These are phyloP conservation scores for Procambarus virginalis DNA, from an alignment of 1,140 invertebrate species.

Conservation along the genomic window DNA sequence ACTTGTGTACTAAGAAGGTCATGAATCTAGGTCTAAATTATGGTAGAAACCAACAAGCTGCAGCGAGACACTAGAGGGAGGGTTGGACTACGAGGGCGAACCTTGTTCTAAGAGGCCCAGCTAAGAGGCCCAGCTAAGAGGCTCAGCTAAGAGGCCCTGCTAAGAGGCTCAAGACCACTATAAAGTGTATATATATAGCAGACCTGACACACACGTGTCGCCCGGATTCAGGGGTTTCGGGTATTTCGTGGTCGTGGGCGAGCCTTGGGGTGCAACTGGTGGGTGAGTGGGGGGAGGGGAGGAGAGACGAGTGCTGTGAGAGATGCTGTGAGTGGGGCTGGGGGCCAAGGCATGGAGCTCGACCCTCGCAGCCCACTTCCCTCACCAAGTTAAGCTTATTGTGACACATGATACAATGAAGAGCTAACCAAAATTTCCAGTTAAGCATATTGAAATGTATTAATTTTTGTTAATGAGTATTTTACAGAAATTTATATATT, in stretches of 20 bases:
- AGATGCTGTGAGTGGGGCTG: slow-evolving; percentile 20
- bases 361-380: background rate
- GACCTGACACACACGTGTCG: slow-evolving; percentile 34
- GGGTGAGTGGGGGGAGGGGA: slow-evolving; percentile 23
- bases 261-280: slow-evolving; percentile 53
- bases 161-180: slow-evolving; percentile 34
- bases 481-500: too few species aligned
- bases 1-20: background rate
- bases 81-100: background rate
- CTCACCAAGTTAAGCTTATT: background rate
- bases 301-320: slow-evolving; percentile 28
- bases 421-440: too few species aligned
- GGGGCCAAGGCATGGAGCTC: background rate
- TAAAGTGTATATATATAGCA: slow-evolving; percentile 47
- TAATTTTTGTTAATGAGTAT: too few species aligned
- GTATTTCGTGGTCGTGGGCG: slow-evolving; percentile 51
- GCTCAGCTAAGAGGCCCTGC: slow-evolving; percentile 25
- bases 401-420: background rate
- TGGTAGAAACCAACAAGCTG: background rate
- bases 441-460: too few species aligned
- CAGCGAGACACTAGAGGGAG: background rate
- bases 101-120: too few species aligned
- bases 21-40: background rate
- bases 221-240: slow-evolving; percentile 50
- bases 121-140: background rate